Base-by-base conservation (phyloP, 1,140 invertebrate species). In the Drosophila orosa region DNA sequence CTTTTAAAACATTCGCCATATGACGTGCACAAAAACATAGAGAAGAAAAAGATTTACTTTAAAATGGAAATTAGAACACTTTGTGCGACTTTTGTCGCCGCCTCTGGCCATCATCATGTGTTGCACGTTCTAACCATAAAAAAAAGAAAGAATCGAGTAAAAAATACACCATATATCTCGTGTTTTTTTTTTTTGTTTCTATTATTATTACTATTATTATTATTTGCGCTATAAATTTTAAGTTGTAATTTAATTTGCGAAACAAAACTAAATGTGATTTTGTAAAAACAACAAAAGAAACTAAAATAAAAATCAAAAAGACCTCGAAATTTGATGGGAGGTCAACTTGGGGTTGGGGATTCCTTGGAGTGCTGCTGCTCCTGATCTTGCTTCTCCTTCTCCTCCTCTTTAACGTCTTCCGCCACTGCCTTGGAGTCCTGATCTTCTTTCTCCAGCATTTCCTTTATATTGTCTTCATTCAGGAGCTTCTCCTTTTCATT, bases 251-350 rank as follows among this genome's bases (percentile, higher is more conserved):
- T 77, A 78, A 71, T 71, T 78, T 78, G 74, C 74, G 33, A 78
- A 78, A 77, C 65, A 78, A 78, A 78, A 78, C 74, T 77, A 78
- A 78, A 71, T 78, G 74, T 78, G 74, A 78, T 78, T 78, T 78
- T 69, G 67, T 69, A 76, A 78, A 78, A 78, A 57, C 74, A 69
- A 77, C 54, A 76, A 77, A 67, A 76, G 63, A 68, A 77, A 77
- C 73, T 76, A 68, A 69, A 78, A 78, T 77, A 77, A 77, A 78
- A 69, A 77, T 77, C 50, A 67, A 77, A 71, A 77, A 77, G 69
- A 75, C 72, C 59, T 75, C 63, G 24, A 76, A 62, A 13, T 31
- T 40, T 44, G 31, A 44, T 10, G 0, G 9, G 22, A 8, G 25
- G 72, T 76, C 72, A 75, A 67, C 73, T 45, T 8, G 22, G 22